phyloP scores from a whole-genome alignment of 2,113 vertebrate species.

The Pterocles orientalis region DNA sequence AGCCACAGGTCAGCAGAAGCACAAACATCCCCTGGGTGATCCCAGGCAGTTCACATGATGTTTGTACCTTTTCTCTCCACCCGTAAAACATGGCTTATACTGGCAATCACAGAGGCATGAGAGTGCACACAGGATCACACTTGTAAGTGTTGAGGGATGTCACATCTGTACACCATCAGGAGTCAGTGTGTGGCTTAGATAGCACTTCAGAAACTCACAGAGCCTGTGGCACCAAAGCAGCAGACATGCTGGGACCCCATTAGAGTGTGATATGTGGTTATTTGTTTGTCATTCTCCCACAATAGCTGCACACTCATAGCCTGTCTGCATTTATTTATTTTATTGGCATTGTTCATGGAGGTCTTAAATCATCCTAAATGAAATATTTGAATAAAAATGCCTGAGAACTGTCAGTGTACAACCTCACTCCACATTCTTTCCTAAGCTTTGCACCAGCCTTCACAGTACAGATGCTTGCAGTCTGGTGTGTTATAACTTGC shows the following conservation, averaged over 20 bases:
- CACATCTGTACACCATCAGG: neutral
- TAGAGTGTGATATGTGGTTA: neutral
- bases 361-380: constrained; percentile 15
- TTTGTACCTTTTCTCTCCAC: neutral
- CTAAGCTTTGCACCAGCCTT: constrained; percentile 41
- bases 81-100: neutral
- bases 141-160: neutral
- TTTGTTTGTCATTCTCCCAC: neutral
- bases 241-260: neutral
- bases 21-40: neutral
- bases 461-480: constrained; percentile 63
- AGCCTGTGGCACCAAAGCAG: rapidly evolving
- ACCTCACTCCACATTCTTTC: neutral
- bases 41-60: neutral
- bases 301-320: neutral
- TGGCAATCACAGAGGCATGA: neutral
- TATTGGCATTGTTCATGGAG: neutral
- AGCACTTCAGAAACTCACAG: neutral
- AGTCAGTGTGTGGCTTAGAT: neutral
- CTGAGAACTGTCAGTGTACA: neutral
- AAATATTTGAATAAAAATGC: constrained; percentile 18
- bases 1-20: neutral
- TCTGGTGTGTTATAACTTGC: constrained; percentile 53
- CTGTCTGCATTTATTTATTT: neutral
- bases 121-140: neutral